Base-by-base conservation (phyloP, 2,797 vertebrate species). In the Champsocephalus gunnari region DNA sequence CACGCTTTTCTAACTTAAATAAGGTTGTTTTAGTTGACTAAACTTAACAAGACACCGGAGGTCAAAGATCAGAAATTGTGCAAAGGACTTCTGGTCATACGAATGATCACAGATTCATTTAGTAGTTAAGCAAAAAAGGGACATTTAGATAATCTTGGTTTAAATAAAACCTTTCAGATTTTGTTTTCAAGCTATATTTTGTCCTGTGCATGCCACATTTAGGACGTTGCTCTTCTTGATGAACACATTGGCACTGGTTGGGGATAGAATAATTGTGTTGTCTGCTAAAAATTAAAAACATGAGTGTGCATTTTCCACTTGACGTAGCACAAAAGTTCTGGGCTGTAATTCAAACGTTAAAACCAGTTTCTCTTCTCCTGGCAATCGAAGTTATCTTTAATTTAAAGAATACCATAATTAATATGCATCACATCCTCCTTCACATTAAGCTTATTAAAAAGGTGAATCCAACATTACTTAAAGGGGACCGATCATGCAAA, bases 211-310 rank as follows among this genome's bases (percentile, higher is more conserved):
- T 32, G 19, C 48, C 0, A 49, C 44, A 66, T 38, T 11, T 66
- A 50, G 9, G 14, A 47, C 21, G 63, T 70, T 48, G 6, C 49
- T 21, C 38, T 66, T 60, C 5, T 64, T 21, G 45, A 13, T 28
- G 9, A 57, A 60, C 73, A 65, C 11, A 60, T 34, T 49, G 45
- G 21, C 21, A 21, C 16, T 11, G 12, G 5, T 34, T 16, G 24
- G 45, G 45, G 41, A 49, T 69, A 47, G 50, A 59, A 59, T 48
- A 44, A 72, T 53, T 62, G 7, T n/a, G n/a, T 44, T 45, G 6
- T 4, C 34, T 47, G 28, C 47, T 41, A 58, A 73, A 60, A 60
- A 63, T 14, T 24, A 48, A 54, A 44, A 47, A 12, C 55, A 16
- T 10, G 38, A 59, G 10, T 38, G 5, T 43, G 38, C 11, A 1